Conservation (phyloP, 2,888 invertebrate genomes). For the Drosophila phalerata region DNA sequence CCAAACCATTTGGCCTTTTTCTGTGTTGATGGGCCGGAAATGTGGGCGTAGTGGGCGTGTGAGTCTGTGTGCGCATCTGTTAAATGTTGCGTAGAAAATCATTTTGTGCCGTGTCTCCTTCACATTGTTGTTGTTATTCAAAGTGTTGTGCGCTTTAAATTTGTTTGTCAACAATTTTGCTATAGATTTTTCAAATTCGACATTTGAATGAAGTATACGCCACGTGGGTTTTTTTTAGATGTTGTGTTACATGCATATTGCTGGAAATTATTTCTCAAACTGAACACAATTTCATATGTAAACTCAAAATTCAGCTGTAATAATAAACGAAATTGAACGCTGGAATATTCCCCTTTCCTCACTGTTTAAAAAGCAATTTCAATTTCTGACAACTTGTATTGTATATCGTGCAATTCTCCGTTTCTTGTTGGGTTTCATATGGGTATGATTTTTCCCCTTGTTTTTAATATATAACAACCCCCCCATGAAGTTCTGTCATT, state of each 20-base stretch:
- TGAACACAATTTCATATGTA: constrained; percentile 1
- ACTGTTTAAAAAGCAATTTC: background rate
- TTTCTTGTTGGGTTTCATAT: background rate
- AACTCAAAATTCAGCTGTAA: background rate
- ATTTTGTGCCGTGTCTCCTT: constrained; percentile 32
- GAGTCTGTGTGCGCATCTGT: constrained; percentile 53
- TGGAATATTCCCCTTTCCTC: background rate
- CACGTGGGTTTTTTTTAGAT: background rate
- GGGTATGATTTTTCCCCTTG: background rate
- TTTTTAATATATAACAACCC: background rate
- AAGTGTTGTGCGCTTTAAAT: background rate
- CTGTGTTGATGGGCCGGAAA: constrained; percentile 34
- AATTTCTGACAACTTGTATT: background rate
- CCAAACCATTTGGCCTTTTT: constrained; percentile 63
- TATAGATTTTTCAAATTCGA: background rate
- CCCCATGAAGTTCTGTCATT: background rate
- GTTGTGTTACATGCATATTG: background rate
- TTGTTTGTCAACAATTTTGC: constrained; percentile 11
- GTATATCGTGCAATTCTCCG: background rate
- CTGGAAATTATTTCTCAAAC: background rate
- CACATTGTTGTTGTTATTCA: background rate
- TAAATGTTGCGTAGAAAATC: constrained; percentile 68
- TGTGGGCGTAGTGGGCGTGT: constrained; percentile 42
- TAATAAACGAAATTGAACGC: constrained; percentile 2
- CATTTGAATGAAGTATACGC: constrained; percentile 11